Evolutionary conservation across 2,888 invertebrate genomes (phyloP).

Genomic region (Amphipoea lucens): DNA sequence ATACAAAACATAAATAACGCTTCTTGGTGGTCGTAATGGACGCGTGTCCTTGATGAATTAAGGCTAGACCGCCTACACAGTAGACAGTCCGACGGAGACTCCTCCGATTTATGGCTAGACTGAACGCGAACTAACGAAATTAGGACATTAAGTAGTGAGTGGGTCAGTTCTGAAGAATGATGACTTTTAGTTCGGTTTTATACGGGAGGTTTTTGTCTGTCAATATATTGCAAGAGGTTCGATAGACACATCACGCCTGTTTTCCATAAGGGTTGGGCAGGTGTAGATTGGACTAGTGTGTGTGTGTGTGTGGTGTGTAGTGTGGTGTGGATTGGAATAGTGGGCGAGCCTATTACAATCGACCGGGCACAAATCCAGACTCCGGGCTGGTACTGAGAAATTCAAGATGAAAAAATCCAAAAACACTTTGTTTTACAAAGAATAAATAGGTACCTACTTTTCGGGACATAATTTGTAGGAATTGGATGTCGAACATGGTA

Average conservation of each 20-base stretch:
- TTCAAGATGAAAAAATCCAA: background rate
- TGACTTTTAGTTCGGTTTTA: background rate
- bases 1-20: conserved; percentile 49
- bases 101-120: conserved; percentile 50
- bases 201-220: background rate
- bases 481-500: too few relatives aligned
- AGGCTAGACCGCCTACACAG: conserved; percentile 10
- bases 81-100: conserved; percentile 29
- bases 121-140: conserved; percentile 39
- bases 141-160: conserved; percentile 22
- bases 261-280: too few relatives aligned
- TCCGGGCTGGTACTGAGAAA: background rate
- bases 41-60: conserved; percentile 54
- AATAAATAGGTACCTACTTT: too few relatives aligned
- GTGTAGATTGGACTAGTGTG: too few relatives aligned
- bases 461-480: too few relatives aligned
- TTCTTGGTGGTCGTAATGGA: conserved; percentile 25
- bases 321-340: too few relatives aligned
- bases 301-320: too few relatives aligned
- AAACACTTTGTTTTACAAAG: background rate
- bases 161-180: background rate
- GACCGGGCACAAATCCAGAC: background rate
- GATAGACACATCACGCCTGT: background rate
- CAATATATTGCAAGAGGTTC: background rate
- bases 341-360: background rate